Conservation (phyloP, 2,113 vertebrate species). For the Platycercus adscitus region DNA sequence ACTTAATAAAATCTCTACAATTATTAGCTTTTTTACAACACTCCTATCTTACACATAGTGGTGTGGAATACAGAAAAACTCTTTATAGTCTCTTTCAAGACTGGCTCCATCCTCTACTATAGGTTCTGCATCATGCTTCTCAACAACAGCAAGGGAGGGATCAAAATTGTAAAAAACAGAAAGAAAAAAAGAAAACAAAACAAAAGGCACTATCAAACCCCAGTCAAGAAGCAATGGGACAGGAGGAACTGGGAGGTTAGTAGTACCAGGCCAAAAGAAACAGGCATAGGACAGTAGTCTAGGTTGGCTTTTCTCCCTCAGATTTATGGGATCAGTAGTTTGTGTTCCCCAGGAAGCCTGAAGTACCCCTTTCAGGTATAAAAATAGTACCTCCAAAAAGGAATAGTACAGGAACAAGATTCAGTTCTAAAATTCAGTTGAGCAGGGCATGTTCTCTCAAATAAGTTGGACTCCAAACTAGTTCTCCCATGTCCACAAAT, state of each 20-base stretch:
- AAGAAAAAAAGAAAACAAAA: too few species aligned
- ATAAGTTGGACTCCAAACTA: background rate
- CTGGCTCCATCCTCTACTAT: background rate
- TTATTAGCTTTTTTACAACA: background rate
- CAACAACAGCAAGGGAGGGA: background rate
- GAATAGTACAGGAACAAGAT: background rate
- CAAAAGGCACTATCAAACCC: background rate
- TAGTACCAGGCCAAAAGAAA: background rate
- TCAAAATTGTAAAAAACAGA: too few species aligned
- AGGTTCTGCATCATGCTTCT: background rate
- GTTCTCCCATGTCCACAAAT: background rate
- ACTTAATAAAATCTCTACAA: background rate
- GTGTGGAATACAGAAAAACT: background rate
- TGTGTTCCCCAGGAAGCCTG: background rate
- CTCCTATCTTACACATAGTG: background rate
- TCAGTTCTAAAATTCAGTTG: background rate
- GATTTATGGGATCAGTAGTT: background rate
- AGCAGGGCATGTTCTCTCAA: background rate
- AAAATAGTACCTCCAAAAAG: background rate
- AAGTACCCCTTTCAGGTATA: background rate
- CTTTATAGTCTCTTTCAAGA: background rate
- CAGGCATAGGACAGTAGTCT: background rate
- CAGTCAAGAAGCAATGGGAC: background rate
- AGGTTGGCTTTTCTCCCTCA: background rate
- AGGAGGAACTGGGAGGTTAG: background rate